Conservation (phyloP, 1,140 invertebrate species). For the Drosophila littoralis region DNA sequence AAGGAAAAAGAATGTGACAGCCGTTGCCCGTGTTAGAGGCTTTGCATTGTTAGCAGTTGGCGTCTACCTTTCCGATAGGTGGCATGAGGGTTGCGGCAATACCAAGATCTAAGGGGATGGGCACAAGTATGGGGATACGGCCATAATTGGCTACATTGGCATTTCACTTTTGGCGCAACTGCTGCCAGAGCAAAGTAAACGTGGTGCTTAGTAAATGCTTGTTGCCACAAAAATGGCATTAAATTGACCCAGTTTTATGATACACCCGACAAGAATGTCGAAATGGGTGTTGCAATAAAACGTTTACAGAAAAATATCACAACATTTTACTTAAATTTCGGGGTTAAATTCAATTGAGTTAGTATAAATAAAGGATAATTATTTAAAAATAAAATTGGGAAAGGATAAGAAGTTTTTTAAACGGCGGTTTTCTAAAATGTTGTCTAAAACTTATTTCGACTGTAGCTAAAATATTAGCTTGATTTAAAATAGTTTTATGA, state of each 20-base stretch:
- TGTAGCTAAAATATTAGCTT: too few relatives aligned
- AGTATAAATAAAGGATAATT: too few relatives aligned
- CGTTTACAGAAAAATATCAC: too few relatives aligned
- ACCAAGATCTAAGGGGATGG: background rate
- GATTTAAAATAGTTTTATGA: too few relatives aligned
- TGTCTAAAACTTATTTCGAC: too few relatives aligned
- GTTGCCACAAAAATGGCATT: constrained; percentile 69
- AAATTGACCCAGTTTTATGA: constrained; percentile 73
- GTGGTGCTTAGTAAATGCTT: constrained; percentile 54
- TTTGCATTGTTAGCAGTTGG: constrained; percentile 76
- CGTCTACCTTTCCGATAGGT: constrained; percentile 67
- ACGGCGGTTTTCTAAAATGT: too few relatives aligned
- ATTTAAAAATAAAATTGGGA: too few relatives aligned
- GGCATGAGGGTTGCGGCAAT: constrained; percentile 1
- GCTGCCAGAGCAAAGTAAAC: constrained; percentile 49
- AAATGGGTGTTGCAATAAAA: background rate
- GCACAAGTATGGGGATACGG: constrained; percentile 16
- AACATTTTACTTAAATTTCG: too few relatives aligned
- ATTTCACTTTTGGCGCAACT: constrained; percentile 73
- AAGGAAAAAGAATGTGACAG: constrained; percentile 37
- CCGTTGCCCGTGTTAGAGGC: constrained; percentile 57
- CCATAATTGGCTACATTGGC: constrained; percentile 80
- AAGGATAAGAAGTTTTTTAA: too few relatives aligned
- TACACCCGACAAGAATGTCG: constrained; percentile 27
- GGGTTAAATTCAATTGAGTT: too few relatives aligned